A percentile compares a stretch with the other conserved stretches of the same genome.
Evolutionary conservation across 2,888 invertebrate genomes (phyloP).

Genomic region (Drosophila ustulata): DNA sequence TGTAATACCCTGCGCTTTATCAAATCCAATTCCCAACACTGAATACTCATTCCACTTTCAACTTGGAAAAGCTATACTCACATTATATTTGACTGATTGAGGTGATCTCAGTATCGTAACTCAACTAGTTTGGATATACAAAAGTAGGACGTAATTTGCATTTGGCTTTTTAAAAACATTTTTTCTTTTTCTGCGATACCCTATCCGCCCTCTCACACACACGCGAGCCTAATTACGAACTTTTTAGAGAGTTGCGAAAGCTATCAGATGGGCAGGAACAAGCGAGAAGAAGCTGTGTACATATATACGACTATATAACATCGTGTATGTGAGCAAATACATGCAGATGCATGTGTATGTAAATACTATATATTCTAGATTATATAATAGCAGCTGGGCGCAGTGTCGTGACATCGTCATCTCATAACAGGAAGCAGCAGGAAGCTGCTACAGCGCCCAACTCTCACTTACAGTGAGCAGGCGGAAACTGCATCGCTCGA

Average conservation of each 20-base stretch:
- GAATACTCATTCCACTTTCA: too few species aligned
- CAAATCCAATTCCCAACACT: too few species aligned
- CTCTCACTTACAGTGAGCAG: conserved; percentile 4
- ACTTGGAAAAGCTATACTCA: too few species aligned
- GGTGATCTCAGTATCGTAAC: too few species aligned
- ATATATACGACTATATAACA: background rate
- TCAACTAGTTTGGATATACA: background rate
- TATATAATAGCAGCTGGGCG: conserved; percentile 37
- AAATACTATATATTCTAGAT: conserved; percentile 1
- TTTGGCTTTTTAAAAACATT: background rate
- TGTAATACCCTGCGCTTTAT: too few species aligned
- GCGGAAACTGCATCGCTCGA: conserved; percentile 74
- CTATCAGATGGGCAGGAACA: background rate
- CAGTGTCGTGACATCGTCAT: conserved; percentile 56
- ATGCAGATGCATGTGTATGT: background rate
- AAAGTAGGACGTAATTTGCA: background rate
- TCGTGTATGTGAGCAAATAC: conserved; percentile 2
- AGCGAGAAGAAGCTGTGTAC: background rate
- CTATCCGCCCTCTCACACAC: conserved; percentile 21
- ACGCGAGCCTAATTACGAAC: conserved; percentile 66
- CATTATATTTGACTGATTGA: too few species aligned
- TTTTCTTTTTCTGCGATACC: conserved; percentile 15
- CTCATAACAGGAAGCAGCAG: conserved; percentile 49
- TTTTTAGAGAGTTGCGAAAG: conserved; percentile 34
- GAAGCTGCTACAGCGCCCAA: conserved; percentile 40